A percentile compares a stretch with the other conserved stretches of the same genome.
Conservation (phyloP, 2,797 vertebrate genomes). For the Sebastes goodei region DNA sequence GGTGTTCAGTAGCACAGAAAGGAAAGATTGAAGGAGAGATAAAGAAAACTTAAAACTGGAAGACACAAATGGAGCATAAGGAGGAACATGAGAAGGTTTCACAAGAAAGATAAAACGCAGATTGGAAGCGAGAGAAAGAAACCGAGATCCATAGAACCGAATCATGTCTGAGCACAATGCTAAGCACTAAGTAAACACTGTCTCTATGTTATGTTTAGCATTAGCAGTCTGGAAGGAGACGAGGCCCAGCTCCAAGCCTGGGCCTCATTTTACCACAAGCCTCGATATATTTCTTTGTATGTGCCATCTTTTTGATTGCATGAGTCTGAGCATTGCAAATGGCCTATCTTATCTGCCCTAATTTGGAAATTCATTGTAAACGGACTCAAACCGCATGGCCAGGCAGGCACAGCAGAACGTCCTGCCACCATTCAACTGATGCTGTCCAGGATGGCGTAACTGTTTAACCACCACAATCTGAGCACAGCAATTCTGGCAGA, state of each 20-base stretch:
- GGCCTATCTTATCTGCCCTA: slow-evolving; percentile 52
- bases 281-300: slow-evolving; percentile 7
- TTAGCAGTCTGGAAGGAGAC: slow-evolving; percentile 41
- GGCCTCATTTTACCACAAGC: slow-evolving; percentile 49
- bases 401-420: slow-evolving; percentile 17
- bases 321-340: slow-evolving; percentile 36
- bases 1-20: background rate
- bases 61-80: background rate
- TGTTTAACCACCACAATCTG: slow-evolving; percentile 50
- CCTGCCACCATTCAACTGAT: slow-evolving; percentile 37
- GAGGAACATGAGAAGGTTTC: background rate
- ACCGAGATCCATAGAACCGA: slow-evolving; percentile 7
- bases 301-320: slow-evolving; percentile 63
- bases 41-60: background rate
- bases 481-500: slow-evolving; percentile 46
- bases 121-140: slow-evolving; percentile 12
- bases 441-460: slow-evolving; percentile 46
- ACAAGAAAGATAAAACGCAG: slow-evolving; percentile 11
- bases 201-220: slow-evolving; percentile 49
- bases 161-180: slow-evolving; percentile 18
- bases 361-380: slow-evolving; percentile 50
- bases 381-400: slow-evolving; percentile 43
- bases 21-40: background rate
- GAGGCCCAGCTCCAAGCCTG: slow-evolving; percentile 25
- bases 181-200: slow-evolving; percentile 44